phyloP scores from a whole-genome alignment of 2,888 invertebrate species.

The Ormyrus pomaceus region DNA sequence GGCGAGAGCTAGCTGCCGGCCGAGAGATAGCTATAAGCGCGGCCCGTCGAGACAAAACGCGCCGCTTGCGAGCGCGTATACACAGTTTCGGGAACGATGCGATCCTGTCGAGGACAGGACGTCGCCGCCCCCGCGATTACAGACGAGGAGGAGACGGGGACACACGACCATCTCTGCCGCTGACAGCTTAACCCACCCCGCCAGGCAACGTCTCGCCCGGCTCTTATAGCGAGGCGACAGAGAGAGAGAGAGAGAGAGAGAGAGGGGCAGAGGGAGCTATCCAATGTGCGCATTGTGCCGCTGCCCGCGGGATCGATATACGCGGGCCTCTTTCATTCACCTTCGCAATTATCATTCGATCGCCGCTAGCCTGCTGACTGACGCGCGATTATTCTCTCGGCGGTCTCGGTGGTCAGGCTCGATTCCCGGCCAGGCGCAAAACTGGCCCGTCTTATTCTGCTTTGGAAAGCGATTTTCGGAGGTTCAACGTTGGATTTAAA shows the following conservation, averaged over 20 bases:
- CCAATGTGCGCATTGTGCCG: neutral
- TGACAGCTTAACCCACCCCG: slow-evolving; percentile 72
- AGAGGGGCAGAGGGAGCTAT: too few relatives aligned
- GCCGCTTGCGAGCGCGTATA: slow-evolving; percentile 1
- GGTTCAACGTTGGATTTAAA: too few relatives aligned
- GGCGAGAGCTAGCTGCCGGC: too few relatives aligned
- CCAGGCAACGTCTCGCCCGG: slow-evolving; percentile 14
- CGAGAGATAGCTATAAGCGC: neutral
- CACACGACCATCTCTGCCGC: slow-evolving; percentile 70
- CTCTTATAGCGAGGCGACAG: too few relatives aligned
- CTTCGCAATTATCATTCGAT: slow-evolving; percentile 42
- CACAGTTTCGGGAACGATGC: slow-evolving; percentile 58
- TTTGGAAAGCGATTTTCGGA: too few relatives aligned
- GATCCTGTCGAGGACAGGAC: slow-evolving; percentile 75
- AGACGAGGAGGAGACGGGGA: slow-evolving; percentile 70
- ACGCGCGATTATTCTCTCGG: neutral
- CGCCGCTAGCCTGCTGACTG: neutral
- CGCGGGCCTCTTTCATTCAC: slow-evolving; percentile 20
- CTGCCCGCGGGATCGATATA: slow-evolving; percentile 6
- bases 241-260: too few relatives aligned
- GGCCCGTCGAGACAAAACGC: slow-evolving; percentile 18
- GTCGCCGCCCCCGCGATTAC: slow-evolving; percentile 75
- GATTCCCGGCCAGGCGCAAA: too few relatives aligned
- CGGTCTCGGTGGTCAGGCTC: too few relatives aligned
- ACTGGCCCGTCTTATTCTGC: too few relatives aligned